phyloP scores from a whole-genome alignment of 2,888 invertebrate species.

The Emmelina monodactyla region DNA sequence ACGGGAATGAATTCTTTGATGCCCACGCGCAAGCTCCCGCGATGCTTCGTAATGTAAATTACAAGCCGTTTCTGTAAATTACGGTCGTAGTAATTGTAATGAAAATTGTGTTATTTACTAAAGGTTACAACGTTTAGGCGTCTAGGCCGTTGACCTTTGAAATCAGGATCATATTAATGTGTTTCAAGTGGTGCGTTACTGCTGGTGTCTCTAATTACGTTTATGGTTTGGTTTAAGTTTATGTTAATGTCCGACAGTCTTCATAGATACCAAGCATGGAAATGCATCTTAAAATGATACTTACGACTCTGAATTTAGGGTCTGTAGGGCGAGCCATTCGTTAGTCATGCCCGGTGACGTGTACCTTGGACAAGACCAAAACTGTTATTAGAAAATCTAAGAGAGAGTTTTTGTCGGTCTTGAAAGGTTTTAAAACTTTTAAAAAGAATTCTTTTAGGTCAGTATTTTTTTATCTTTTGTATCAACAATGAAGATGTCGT shows the following conservation, averaged over 20 bases:
- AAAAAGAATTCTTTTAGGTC: constrained; percentile 7
- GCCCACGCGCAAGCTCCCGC: neutral
- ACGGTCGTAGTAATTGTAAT: neutral
- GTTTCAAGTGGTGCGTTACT: constrained; percentile 52
- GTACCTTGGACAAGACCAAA: constrained; percentile 68
- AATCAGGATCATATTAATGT: constrained; percentile 54
- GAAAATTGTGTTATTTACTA: constrained; percentile 8
- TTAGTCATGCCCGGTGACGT: constrained; percentile 65
- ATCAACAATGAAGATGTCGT: constrained; percentile 18
- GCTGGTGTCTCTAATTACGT: constrained; percentile 60
- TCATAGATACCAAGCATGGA: constrained; percentile 37
- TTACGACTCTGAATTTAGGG: constrained; percentile 65
- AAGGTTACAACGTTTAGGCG: constrained; percentile 17
- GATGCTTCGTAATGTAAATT: neutral
- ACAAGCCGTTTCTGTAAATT: neutral
- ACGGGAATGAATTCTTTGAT: too few relatives aligned
- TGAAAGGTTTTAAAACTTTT: constrained; percentile 33
- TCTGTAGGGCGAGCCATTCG: constrained; percentile 67
- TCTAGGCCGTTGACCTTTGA: constrained; percentile 40
- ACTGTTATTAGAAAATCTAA: constrained; percentile 59
- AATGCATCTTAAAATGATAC: constrained; percentile 48
- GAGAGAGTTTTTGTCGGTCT: constrained; percentile 38
- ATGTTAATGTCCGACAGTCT: constrained; percentile 56
- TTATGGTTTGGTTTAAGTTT: constrained; percentile 51
- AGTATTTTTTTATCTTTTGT: too few relatives aligned